A percentile compares a stretch with the other conserved stretches of the same genome.
Evolutionary conservation across 1,140 invertebrate genomes (phyloP).

Genomic region (Proctacanthus coquilletti): DNA sequence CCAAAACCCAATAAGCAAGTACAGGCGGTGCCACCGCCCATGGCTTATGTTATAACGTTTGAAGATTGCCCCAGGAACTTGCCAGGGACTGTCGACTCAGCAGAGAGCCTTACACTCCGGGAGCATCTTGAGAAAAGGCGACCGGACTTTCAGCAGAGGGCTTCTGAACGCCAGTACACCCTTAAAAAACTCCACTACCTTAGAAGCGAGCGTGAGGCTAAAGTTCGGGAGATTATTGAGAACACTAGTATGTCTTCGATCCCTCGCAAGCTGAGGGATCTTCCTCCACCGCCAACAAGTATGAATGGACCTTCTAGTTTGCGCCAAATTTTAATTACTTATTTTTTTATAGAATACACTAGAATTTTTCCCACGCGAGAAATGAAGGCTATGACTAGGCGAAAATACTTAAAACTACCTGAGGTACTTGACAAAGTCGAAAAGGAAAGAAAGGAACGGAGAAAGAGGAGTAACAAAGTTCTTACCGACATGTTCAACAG

Average conservation of each 20-base stretch:
- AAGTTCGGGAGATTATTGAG: constrained; percentile 18
- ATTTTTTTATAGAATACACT: constrained; percentile 12
- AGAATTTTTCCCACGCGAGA: constrained; percentile 19
- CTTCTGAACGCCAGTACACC: constrained; percentile 23
- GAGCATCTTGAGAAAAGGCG: constrained; percentile 19
- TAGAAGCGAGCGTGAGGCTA: constrained; percentile 13
- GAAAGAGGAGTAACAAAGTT: constrained; percentile 17
- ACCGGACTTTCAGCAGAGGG: constrained; percentile 18
- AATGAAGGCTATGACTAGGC: constrained; percentile 25
- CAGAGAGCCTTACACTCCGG: constrained; percentile 11
- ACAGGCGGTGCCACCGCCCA: constrained; percentile 12
- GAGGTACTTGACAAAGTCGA: constrained; percentile 18
- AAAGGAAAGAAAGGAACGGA: constrained; percentile 13
- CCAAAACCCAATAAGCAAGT: background rate
- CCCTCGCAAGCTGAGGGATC: constrained; percentile 12
- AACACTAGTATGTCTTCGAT: constrained; percentile 12
- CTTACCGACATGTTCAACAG: constrained; percentile 24
- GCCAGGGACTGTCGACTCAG: background rate
- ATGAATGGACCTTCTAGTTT: constrained; percentile 6
- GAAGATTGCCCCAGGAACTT: background rate
- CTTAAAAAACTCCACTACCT: constrained; percentile 23
- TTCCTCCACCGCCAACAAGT: constrained; percentile 21
- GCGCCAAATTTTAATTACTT: background rate
- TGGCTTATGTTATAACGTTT: constrained; percentile 17
- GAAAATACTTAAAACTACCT: constrained; percentile 16